Percentiles rank a stretch among this genome's conserved stretches.
phyloP scores from a whole-genome alignment of 2,113 vertebrate genomes.

The Ctenomys sociabilis region DNA sequence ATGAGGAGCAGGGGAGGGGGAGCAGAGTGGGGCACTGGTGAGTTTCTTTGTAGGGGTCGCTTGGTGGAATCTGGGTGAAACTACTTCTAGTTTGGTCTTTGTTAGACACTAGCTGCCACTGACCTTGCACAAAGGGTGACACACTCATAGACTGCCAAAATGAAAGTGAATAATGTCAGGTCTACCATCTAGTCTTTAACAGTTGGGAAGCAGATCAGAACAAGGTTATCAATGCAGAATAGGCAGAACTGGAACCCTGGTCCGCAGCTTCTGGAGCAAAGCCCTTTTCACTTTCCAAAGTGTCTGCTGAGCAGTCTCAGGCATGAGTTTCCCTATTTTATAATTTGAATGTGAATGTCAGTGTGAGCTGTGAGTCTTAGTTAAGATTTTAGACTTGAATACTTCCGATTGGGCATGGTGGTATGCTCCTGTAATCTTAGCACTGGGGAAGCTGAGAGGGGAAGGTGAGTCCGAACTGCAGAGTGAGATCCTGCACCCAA shows the following conservation, averaged over 20 bases:
- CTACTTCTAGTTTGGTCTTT: background rate
- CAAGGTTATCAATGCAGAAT: background rate
- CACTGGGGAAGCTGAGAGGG: too few species aligned
- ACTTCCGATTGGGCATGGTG: background rate
- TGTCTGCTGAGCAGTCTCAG: background rate
- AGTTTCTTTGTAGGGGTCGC: fast-evolving
- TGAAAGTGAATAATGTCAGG: background rate
- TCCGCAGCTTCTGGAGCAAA: background rate
- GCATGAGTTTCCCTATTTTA: background rate
- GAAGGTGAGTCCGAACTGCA: too few species aligned
- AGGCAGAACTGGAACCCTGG: background rate
- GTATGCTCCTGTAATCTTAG: too few species aligned
- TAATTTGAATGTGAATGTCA: background rate
- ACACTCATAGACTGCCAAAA: background rate
- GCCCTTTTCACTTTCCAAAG: background rate
- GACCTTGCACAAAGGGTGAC: constrained; percentile 48
- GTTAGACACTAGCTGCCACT: background rate
- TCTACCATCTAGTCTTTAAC: background rate
- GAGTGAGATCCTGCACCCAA: too few species aligned
- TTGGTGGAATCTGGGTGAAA: background rate
- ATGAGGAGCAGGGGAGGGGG: constrained; percentile 51
- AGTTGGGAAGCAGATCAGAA: background rate
- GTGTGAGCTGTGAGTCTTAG: background rate
- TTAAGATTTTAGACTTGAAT: constrained; percentile 37
- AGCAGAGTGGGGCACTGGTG: background rate